These are phyloP conservation scores for Lepidochrysops patricia DNA, from an alignment of 2,888 invertebrate species.

Conservation along the genomic window DNA sequence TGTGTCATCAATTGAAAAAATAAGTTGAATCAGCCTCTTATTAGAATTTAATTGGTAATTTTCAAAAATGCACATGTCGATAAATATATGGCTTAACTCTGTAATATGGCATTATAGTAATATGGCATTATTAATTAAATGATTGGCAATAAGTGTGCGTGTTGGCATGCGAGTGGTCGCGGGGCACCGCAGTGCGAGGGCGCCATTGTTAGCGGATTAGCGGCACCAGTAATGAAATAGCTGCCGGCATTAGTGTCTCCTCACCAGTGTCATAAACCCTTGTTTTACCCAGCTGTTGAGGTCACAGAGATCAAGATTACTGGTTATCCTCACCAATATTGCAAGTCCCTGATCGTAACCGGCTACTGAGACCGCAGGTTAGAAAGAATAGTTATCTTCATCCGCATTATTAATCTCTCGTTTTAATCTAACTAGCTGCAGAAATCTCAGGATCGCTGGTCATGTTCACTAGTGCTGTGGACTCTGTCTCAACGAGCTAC, in stretches of 20 bases:
- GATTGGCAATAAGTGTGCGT: conserved; percentile 28
- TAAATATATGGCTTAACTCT: neutral
- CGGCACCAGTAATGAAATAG: conserved; percentile 40
- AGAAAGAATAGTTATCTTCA: too few relatives aligned
- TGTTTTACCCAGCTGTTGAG: neutral
- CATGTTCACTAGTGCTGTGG: too few relatives aligned
- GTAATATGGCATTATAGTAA: neutral
- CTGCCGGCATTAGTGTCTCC: conserved; percentile 38
- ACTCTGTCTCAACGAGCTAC: too few relatives aligned
- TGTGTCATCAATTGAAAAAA: too few relatives aligned
- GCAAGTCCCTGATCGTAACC: neutral
- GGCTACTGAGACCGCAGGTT: too few relatives aligned
- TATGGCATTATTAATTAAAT: neutral
- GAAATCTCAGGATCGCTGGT: too few relatives aligned
- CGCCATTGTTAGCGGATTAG: conserved; percentile 33
- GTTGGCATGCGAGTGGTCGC: conserved; percentile 32
- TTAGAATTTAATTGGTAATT: too few relatives aligned
- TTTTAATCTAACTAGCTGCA: too few relatives aligned
- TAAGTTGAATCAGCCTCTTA: too few relatives aligned
- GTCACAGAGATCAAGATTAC: neutral
- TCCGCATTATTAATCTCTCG: too few relatives aligned
- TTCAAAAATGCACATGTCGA: neutral
- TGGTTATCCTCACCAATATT: neutral
- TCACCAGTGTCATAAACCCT: neutral
- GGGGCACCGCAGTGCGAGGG: conserved; percentile 26